Conservation (phyloP, 2,888 invertebrate species). For the Anthoptus insignis region DNA sequence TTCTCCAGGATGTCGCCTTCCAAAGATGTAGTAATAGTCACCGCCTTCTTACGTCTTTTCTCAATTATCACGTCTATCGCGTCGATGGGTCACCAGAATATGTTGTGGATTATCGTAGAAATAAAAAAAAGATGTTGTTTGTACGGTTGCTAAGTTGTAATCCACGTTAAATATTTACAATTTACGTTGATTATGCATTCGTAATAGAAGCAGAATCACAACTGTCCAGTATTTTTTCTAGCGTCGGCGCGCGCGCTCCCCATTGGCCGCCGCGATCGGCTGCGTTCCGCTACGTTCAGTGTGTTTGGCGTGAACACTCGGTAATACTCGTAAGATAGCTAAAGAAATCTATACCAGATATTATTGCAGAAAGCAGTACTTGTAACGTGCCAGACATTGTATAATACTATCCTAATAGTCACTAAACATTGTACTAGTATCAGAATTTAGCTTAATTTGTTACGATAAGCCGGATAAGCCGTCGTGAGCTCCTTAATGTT, state of each 20-base stretch:
- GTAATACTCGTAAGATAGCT: too few species aligned
- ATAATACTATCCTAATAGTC: too few species aligned
- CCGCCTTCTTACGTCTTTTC: neutral
- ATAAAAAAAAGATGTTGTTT: too few species aligned
- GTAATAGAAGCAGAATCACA: too few species aligned
- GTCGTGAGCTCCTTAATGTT: neutral
- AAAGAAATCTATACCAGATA: too few species aligned
- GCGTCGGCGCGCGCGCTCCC: neutral
- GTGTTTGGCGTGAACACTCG: neutral
- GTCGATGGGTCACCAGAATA: neutral
- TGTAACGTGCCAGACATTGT: too few species aligned
- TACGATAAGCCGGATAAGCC: conserved; percentile 2
- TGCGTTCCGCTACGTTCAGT: neutral
- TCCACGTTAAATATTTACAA: too few species aligned
- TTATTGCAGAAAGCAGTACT: too few species aligned
- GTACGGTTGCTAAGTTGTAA: too few species aligned
- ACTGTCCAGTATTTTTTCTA: too few species aligned
- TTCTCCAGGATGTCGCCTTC: neutral
- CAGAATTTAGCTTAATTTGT: conserved; percentile 1
- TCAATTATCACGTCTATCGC: neutral
- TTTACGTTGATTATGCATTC: too few species aligned
- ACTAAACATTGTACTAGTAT: neutral
- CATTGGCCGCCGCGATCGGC: neutral
- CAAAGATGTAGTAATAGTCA: neutral
- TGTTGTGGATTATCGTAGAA: neutral